Evolutionary conservation across 1,140 invertebrate genomes (phyloP).

Genomic region (Holotrichia oblita): DNA sequence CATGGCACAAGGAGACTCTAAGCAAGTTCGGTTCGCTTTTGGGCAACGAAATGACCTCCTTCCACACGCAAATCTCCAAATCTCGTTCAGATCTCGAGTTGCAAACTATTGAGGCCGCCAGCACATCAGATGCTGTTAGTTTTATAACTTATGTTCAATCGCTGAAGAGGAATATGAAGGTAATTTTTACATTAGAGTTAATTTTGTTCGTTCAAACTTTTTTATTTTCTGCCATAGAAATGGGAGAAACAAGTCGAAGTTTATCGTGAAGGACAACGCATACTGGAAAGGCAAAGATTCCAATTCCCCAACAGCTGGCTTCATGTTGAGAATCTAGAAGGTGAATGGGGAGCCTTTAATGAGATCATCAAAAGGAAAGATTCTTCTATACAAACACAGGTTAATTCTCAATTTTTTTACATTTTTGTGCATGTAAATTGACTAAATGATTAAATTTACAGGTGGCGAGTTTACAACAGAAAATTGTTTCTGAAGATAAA

Average conservation of each 20-base stretch:
- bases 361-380: constrained; percentile 99
- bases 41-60: constrained; percentile 93
- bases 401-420: constrained; percentile 59
- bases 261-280: constrained; percentile 94
- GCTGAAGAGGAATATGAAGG: constrained; percentile 92
- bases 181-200: constrained; percentile 47
- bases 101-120: constrained; percentile 97
- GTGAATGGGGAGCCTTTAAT: constrained; percentile 99
- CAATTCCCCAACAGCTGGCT: constrained; percentile 97
- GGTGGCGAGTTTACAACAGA: constrained; percentile 96
- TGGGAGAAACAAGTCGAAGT: constrained; percentile 85
- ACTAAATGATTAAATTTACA: background rate
- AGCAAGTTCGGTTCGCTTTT: constrained; percentile 95
- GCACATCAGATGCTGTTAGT: constrained; percentile 96
- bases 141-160: constrained; percentile 99
- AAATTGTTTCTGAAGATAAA: constrained; percentile 99
- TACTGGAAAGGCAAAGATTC: constrained; percentile 95
- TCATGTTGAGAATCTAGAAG: constrained; percentile 99
- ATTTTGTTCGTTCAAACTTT: constrained; percentile 14
- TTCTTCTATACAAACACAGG: constrained; percentile 95
- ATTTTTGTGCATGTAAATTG: too few relatives aligned
- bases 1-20: constrained; percentile 99
- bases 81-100: constrained; percentile 94
- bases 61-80: constrained; percentile 93
- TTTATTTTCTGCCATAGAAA: constrained; percentile 51